Conservation (phyloP, 2,113 vertebrate species). For the Phodopus roborovskii region DNA sequence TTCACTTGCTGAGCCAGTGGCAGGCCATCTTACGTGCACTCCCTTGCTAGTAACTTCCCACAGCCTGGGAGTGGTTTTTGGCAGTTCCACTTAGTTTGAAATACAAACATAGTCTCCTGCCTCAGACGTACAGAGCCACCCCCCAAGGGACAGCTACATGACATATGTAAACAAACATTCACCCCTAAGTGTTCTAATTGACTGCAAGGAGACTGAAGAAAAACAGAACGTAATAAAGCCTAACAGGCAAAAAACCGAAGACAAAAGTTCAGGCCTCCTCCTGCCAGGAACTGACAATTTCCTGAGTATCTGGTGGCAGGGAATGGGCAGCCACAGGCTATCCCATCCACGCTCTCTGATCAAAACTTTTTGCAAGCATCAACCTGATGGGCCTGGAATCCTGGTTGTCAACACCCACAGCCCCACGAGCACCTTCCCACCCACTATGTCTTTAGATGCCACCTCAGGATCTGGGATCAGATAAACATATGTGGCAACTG, state of each 20-base stretch:
- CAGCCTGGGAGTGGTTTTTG: conserved; percentile 27
- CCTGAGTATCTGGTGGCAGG: neutral
- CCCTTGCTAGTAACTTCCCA: conserved; percentile 36
- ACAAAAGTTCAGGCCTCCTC: neutral
- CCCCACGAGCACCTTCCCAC: neutral
- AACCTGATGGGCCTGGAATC: neutral
- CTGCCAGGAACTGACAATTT: neutral
- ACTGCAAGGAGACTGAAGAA: conserved; percentile 14
- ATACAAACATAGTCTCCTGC: conserved; percentile 61
- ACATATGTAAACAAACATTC: conserved; percentile 71
- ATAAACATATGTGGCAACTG: rapidly evolving
- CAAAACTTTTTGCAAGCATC: neutral
- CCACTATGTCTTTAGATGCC: neutral
- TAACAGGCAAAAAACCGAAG: neutral
- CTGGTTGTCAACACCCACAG: neutral
- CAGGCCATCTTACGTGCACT: neutral
- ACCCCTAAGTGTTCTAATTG: neutral
- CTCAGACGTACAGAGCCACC: neutral
- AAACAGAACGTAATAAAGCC: neutral
- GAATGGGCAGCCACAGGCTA: neutral
- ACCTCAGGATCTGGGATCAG: neutral
- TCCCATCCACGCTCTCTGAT: neutral
- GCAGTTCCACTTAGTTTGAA: conserved; percentile 69
- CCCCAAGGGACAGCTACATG: conserved; percentile 54
- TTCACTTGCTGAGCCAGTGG: neutral